Evolutionary conservation across 2,113 vertebrate genomes (phyloP), one percentile per base, ranked within the genome.

Genomic region (Lasiurus borealis): DNA sequence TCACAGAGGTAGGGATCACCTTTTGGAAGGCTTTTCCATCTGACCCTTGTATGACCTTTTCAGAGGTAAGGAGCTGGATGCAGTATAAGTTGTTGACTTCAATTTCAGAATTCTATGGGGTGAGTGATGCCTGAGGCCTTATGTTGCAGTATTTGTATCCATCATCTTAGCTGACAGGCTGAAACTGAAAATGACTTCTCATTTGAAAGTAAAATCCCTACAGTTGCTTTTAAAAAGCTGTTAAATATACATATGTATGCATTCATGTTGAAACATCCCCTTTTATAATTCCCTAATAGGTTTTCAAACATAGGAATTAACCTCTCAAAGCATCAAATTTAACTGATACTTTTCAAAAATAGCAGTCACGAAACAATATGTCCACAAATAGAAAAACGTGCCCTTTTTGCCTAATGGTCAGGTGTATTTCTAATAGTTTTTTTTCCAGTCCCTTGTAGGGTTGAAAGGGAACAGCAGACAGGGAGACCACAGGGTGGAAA

Each of bases 281-380:
- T 80, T 84, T 93, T 93, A 78, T 72, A 72, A 52, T 23, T 85
- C 73, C n/a, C 36, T 90, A 80, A 52, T 25, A 83, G 80, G 66
- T 81, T 69, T 90, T 69, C 36, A 90, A 88, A 73, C 27, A 87
- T 40, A 27, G 46, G 44, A 76, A 34, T 62, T 69, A 91, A 86
- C 19, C 36, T 88, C 64, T 57, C n/a, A 57, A 68, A 88, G 25
- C 29, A 46, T n/a, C 86, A 36, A 46, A 34, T 73, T 86, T 73
- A 84, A 92, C 21, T 54, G 72, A 27, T 86, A n/a, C 25, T 88
- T 91, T 95, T 93, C 69, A 88, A 48, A 48, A 27, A 91, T 25
- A 81, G 82, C 36, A 50, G 13, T 29, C 40, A 57, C 27, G 68
- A 48, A 48, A 80, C 54, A 88, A 2, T 36, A 83, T 10, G n/a